Conservation (phyloP, 2,797 vertebrate species). For the Etheostoma nigrum region DNA sequence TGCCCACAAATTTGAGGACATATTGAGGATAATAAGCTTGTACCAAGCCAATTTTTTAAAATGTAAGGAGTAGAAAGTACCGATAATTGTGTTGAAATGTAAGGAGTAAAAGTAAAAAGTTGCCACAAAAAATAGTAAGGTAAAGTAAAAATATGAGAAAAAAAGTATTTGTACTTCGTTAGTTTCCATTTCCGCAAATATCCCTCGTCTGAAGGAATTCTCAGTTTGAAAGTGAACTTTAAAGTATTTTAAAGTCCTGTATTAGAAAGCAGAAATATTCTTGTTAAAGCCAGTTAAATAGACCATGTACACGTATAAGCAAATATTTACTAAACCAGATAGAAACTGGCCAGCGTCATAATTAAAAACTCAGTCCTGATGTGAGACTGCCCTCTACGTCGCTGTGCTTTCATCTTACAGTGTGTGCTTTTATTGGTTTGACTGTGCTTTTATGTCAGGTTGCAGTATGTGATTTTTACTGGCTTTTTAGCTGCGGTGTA, state of each 20-base stretch:
- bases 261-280: background rate
- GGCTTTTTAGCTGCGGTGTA: slow-evolving; percentile 51
- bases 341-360: slow-evolving; percentile 17
- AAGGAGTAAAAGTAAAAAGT: too few relatives aligned
- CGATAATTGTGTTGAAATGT: too few relatives aligned
- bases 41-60: too few relatives aligned
- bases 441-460: slow-evolving; percentile 68
- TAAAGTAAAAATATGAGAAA: too few relatives aligned
- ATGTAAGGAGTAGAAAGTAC: too few relatives aligned
- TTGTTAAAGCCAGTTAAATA: background rate
- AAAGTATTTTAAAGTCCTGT: background rate
- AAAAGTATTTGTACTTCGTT: too few relatives aligned
- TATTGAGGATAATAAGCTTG: too few relatives aligned
- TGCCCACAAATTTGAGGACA: too few relatives aligned
- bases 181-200: too few relatives aligned
- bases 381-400: slow-evolving; percentile 44
- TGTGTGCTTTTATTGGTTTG: slow-evolving; percentile 64
- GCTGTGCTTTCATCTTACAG: slow-evolving; percentile 70
- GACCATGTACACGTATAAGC: background rate
- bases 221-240: too few relatives aligned
- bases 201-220: too few relatives aligned
- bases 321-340: slow-evolving; percentile 25
- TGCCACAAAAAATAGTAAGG: too few relatives aligned
- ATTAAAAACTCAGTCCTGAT: slow-evolving; percentile 59
- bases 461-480: slow-evolving; percentile 63